A percentile compares a stretch with the other conserved stretches of the same genome.
Conservation (phyloP, 2,797 vertebrate species). For the Apogon talboti region DNA sequence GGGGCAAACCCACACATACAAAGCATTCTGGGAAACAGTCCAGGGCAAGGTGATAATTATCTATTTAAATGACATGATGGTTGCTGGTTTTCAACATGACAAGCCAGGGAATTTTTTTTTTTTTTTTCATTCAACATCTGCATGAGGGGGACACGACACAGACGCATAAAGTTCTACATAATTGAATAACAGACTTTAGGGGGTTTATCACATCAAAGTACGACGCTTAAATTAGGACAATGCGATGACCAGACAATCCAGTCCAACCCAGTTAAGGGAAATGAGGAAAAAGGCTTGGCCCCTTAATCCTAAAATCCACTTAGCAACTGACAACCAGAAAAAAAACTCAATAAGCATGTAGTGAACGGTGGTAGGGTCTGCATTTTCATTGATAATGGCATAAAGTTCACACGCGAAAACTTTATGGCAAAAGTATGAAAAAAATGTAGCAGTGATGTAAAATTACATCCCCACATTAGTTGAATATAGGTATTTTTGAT, state of each 20-base stretch:
- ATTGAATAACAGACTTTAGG: constrained; percentile 63
- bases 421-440: no score
- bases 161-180: constrained; percentile 38
- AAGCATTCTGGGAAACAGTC: constrained; percentile 45
- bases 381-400: neutral
- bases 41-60: constrained; percentile 17
- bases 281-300: constrained; percentile 65
- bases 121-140: constrained; percentile 11
- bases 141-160: constrained; percentile 17
- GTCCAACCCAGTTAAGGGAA: constrained; percentile 52
- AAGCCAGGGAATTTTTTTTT: constrained; percentile 34
- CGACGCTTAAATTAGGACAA: constrained; percentile 64
- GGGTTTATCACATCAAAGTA: constrained; percentile 62
- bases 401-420: neutral
- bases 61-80: constrained; percentile 32
- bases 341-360: no score
- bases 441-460: neutral
- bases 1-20: constrained; percentile 39
- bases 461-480: neutral
- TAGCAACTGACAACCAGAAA: constrained; percentile 37
- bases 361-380: no score
- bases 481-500: neutral
- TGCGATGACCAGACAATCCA: constrained; percentile 61
- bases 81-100: constrained; percentile 30
- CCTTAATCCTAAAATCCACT: constrained; percentile 73